Evolutionary conservation across 2,888 invertebrate genomes (phyloP).

Genomic region (Drosophila emarginata): DNA sequence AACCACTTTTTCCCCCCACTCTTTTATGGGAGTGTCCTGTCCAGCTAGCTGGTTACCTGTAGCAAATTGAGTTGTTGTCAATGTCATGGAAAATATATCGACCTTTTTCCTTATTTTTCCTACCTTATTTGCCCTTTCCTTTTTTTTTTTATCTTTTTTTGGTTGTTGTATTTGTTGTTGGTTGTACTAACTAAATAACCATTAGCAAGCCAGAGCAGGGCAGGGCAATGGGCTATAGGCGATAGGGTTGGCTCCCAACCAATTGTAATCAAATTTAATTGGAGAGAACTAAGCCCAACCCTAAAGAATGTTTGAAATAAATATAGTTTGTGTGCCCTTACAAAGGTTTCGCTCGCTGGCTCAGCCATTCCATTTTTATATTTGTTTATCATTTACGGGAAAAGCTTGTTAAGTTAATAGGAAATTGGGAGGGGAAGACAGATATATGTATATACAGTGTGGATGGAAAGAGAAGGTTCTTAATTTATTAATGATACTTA

Average conservation of each 20-base stretch:
- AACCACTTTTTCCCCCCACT: neutral
- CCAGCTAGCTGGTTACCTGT: neutral
- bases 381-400: conserved; percentile 62
- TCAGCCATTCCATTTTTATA: conserved; percentile 13
- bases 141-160: too few relatives aligned
- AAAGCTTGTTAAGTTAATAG: conserved; percentile 77
- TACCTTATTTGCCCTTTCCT: neutral
- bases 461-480: conserved; percentile 10
- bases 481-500: conserved; percentile 66
- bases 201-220: conserved; percentile 27
- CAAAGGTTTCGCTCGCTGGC: neutral
- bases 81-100: conserved; percentile 43
- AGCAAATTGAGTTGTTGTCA: conserved; percentile 25
- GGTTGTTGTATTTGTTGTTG: too few relatives aligned
- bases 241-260: conserved; percentile 60
- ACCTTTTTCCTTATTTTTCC: conserved; percentile 23
- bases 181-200: conserved; percentile 52
- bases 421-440: conserved; percentile 30
- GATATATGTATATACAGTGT: neutral
- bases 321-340: conserved; percentile 12
- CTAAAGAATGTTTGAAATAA: conserved; percentile 18
- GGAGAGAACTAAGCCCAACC: conserved; percentile 31
- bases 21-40: neutral
- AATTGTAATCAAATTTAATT: conserved; percentile 76
- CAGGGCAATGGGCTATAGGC: conserved; percentile 16